These are phyloP conservation scores for Cochlearius cochlearius DNA, from an alignment of 2,113 vertebrate species.

Conservation along the genomic window DNA sequence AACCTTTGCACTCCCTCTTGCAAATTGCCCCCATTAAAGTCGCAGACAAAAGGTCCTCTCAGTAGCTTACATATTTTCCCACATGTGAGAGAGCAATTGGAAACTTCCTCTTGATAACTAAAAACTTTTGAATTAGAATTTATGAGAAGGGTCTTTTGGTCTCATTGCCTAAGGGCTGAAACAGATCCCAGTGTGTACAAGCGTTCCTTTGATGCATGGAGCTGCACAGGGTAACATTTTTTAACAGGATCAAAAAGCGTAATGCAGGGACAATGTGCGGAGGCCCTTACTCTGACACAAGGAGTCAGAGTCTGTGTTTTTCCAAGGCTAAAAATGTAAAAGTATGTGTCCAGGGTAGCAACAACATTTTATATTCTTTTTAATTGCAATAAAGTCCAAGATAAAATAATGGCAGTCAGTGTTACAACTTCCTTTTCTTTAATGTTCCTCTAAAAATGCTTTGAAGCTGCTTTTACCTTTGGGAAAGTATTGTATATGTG, in stretches of 20 bases:
- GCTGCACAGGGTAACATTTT: conserved; percentile 68
- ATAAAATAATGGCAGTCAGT: conserved; percentile 58
- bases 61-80: conserved; percentile 76
- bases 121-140: conserved; percentile 75
- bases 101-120: conserved; percentile 78
- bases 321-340: conserved; percentile 59
- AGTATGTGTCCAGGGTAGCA: conserved; percentile 37
- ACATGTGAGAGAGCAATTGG: conserved; percentile 77
- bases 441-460: conserved; percentile 47
- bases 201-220: conserved; percentile 55
- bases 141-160: conserved; percentile 73
- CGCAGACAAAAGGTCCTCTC: conserved; percentile 78
- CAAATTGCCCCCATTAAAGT: conserved; percentile 70
- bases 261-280: conserved; percentile 68
- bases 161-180: conserved; percentile 66
- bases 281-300: conserved; percentile 62
- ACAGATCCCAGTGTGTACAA: conserved; percentile 68
- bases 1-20: conserved; percentile 70
- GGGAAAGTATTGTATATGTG: conserved; percentile 41
- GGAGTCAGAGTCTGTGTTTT: conserved; percentile 47
- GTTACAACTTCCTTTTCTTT: conserved; percentile 70
- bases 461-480: conserved; percentile 66
- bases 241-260: conserved; percentile 70
- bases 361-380: conserved; percentile 54
- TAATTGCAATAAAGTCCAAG: conserved; percentile 53